A percentile compares a stretch with the other conserved stretches of the same genome.
Conservation (phyloP, 2,113 vertebrate genomes). For the Embiotoca jacksoni region DNA sequence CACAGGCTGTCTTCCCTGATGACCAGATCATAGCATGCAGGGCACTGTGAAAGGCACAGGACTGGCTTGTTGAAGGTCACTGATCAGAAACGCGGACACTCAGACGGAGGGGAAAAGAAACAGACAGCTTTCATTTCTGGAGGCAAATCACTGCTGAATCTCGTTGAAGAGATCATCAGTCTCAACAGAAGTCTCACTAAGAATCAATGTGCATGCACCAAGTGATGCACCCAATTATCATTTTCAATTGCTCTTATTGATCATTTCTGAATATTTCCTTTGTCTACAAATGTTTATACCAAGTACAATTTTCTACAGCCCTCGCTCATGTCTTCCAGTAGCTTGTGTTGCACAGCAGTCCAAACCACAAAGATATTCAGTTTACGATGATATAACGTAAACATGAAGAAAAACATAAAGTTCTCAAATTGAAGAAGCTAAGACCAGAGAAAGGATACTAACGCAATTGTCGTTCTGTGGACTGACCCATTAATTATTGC, state of each 20-base stretch:
- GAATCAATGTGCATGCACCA: no score
- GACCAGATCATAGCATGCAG: conserved; percentile 47
- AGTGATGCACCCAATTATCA: no score
- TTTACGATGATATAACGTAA: not conserved
- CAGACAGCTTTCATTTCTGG: conserved; percentile 23
- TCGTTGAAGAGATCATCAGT: not conserved
- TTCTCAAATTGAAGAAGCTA: not conserved
- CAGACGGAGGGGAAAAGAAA: not conserved
- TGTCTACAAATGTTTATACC: no score
- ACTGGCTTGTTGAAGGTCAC: conserved; percentile 37
- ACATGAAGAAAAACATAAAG: not conserved
- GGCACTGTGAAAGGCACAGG: conserved; percentile 44
- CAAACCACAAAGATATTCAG: not conserved
- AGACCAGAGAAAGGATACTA: not conserved
- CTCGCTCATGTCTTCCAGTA: no score
- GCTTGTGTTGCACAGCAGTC: no score
- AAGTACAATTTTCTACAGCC: no score
- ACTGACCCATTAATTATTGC: not conserved
- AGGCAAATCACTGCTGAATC: conserved; percentile 24
- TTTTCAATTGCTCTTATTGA: no score
- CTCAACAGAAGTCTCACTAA: no score
- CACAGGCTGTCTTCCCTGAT: conserved; percentile 49
- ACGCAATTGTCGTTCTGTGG: not conserved
- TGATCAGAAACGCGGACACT: conserved; percentile 15
- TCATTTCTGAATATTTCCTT: no score